Percentiles rank a stretch among this genome's conserved stretches.
These are phyloP conservation scores for Limosa lapponica DNA, from an alignment of 2,797 vertebrate genomes.

Conservation along the genomic window DNA sequence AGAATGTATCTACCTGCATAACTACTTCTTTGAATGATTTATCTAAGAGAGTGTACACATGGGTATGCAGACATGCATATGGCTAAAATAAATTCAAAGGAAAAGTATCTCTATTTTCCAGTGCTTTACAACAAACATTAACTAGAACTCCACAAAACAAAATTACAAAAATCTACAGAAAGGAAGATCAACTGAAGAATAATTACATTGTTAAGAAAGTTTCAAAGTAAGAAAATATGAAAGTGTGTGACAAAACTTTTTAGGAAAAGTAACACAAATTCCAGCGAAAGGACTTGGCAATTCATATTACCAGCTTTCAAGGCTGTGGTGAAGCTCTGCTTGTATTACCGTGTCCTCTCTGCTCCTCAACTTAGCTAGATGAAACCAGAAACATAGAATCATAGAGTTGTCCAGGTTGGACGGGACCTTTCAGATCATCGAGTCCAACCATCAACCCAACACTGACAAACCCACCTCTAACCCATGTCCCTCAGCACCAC, in stretches of 20 bases:
- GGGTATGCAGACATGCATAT: neutral
- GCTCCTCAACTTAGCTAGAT: neutral
- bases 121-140: neutral
- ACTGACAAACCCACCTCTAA: too few relatives aligned
- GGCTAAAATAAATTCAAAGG: neutral
- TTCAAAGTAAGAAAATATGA: neutral
- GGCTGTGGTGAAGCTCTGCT: neutral
- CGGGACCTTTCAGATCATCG: too few relatives aligned
- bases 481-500: too few relatives aligned
- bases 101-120: neutral
- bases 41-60: accelerated
- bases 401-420: too few relatives aligned
- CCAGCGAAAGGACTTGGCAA: accelerated
- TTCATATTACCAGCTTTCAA: accelerated
- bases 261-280: too few relatives aligned
- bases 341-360: accelerated
- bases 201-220: neutral
- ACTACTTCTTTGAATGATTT: neutral
- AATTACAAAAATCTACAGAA: neutral
- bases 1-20: neutral
- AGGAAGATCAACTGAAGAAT: neutral
- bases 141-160: neutral
- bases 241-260: neutral
- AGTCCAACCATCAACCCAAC: too few relatives aligned
- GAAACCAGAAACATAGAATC: neutral